Evolutionary conservation across 1,140 invertebrate species (phyloP), one percentile per base, ranked within the genome.

Genomic region (Ips nitidus): DNA sequence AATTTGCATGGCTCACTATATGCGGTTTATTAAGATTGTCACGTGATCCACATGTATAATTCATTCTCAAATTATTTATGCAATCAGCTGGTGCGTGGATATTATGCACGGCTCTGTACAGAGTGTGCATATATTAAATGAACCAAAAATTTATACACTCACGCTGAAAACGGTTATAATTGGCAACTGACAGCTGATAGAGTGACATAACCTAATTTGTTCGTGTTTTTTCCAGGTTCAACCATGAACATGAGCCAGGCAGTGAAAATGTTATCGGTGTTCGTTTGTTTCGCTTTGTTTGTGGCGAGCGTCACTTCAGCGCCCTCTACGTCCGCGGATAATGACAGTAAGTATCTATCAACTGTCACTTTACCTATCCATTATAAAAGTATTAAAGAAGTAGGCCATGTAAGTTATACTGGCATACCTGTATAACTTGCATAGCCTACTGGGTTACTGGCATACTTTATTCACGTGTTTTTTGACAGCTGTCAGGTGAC

Each of bases 301-400:
- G 41, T 65, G 39, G 62, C 62, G 52, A 55, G 42, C 50, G 62
- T 65, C 6, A 55, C 62, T 4, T 22, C 62, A 3, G 62, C 62
- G 22, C 62, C 62, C n/a, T 55, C 62, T 61, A 5, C 57, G n/a
- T 63, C 40, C n/a, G 41, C 52, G 42, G 62, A 65, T 7, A 52
- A 65, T 38, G 62, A 65, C 40, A 40, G 62, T 65, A 43, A 56
- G 62, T 65, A 63, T 4, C 38, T 4, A 50, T 50, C 45, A 50
- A 22, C 45, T 50, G 7, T 50, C 22, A 50, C 7, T 50, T 8
- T 50, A 50, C 6, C 45, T 50, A 22, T 8, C 22, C 22, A 22
- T 58, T 58, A n/a, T 53, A 38, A 22, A 4, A n/a, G 6, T 53
- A 53, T 53, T 22, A 37, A n/a, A 4, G 4, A 6, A n/a, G 4